phyloP scores from a whole-genome alignment of 2,797 vertebrate species.

The Galaxias olidus region DNA sequence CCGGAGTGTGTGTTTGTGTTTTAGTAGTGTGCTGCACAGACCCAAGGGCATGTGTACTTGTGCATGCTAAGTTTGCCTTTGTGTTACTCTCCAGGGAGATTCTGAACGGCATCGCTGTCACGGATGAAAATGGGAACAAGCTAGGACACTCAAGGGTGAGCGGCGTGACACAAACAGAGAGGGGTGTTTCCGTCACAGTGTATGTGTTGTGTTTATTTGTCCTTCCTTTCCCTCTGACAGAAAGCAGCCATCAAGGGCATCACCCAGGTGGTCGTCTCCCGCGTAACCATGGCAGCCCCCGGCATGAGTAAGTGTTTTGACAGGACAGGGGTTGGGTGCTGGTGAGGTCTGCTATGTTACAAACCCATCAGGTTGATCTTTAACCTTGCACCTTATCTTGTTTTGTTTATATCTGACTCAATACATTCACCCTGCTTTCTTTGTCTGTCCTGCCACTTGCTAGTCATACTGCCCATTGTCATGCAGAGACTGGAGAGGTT shows the following conservation, averaged over 20 bases:
- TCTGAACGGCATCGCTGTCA: constrained; percentile 68
- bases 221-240: constrained; percentile 56
- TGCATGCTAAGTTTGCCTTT: not conserved
- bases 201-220: not conserved
- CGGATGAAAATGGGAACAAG: constrained; percentile 83
- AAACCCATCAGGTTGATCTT: no score
- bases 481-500: constrained; percentile 93
- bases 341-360: no score
- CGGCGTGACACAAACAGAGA: no score
- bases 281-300: constrained; percentile 95
- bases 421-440: no score
- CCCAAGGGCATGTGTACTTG: not conserved
- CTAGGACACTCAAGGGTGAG: not conserved
- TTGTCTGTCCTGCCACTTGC: constrained; percentile 16
- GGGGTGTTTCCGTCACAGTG: constrained; percentile 2
- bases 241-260: constrained; percentile 93
- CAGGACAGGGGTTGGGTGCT: no score
- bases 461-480: constrained; percentile 92
- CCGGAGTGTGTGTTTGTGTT: not conserved
- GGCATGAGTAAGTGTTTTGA: constrained; percentile 89
- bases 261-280: constrained; percentile 89
- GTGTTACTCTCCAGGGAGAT: constrained; percentile 4
- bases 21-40: not conserved
- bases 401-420: no score
- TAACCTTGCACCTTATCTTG: no score